Base-by-base conservation (phyloP, 2,888 invertebrate genomes). In the Amiota communis region DNA sequence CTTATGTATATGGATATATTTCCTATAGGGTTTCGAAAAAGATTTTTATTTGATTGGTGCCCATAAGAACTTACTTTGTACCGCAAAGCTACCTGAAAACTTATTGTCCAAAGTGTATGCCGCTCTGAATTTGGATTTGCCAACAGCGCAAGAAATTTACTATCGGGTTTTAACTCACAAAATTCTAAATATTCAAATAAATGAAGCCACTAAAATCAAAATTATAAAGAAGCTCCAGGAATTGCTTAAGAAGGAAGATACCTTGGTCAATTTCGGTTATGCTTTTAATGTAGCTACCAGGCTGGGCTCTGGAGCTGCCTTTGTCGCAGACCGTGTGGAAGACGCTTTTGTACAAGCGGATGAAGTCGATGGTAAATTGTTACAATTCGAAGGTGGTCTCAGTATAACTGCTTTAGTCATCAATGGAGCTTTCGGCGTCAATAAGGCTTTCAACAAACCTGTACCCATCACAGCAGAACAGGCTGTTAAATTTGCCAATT, bases 311-410 rank as follows among this genome's bases (percentile, higher is more conserved):
- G 90, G 92, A 88, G 94, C 94, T 15, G 91, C 91, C 65, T 93
- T 93, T 85, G 91, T 92, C 61, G 92, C 93, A 61, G 93, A 95
- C 75, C 93, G 96, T 71, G 94, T 98, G 36, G 97, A 98, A 90
- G 97, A 98, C 88, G 95, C 96, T n/a, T 91, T 98, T 75, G 94
- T 96, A 3, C 97, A 98, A 86, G 98, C 98, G 1, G 98, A 99
- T 90, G 98, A 98, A 92, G 95, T 97, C 6, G 96, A 98, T 90
- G 94, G 95, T 12, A 93, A 93, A 84, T 93, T 95, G 82, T 91
- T 97, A 76, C 96, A 98, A 91, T 98, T 97, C 90, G 98, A 98
- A 89, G 96, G 97, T 48, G 97, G 97, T 10, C 91, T 97, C 70
- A 95, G 95, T 2, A 93, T 94, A 64, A 96, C 96, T 0, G 92